Conservation (phyloP, 64 coral and sea anemone species). For the Actinia tenebrosa region DNA sequence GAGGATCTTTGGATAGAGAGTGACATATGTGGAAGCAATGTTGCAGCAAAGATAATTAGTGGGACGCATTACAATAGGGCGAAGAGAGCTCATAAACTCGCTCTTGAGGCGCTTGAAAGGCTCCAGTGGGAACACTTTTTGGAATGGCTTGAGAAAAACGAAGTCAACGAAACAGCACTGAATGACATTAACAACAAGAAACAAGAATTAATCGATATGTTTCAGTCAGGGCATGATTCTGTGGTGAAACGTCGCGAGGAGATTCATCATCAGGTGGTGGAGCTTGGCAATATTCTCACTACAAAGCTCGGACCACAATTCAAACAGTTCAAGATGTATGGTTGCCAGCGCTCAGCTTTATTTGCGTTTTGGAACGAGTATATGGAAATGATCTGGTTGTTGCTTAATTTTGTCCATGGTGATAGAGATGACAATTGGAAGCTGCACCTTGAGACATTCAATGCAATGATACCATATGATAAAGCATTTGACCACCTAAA, state of each 20-base stretch:
- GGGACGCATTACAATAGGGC: slow-evolving; percentile 35
- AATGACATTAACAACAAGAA: not conserved
- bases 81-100: slow-evolving; percentile 22
- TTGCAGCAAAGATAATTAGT: slow-evolving; percentile 31
- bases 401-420: slow-evolving; percentile 43
- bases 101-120: slow-evolving; percentile 26
- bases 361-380: slow-evolving; percentile 46
- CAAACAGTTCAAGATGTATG: not conserved
- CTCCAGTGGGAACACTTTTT: slow-evolving; percentile 31
- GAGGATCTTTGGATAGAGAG: slow-evolving; percentile 42
- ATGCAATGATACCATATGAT: slow-evolving; percentile 46
- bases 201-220: not conserved
- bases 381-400: slow-evolving; percentile 42
- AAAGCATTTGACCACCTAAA: slow-evolving; percentile 46
- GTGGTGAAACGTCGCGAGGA: not conserved
- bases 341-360: not conserved
- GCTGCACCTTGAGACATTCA: slow-evolving; percentile 33
- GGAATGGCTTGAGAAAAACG: slow-evolving; percentile 19
- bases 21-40: slow-evolving; percentile 17
- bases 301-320: not conserved
- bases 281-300: not conserved
- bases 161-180: not conserved
- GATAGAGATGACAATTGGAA: slow-evolving; percentile 42
- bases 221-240: not conserved
- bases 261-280: not conserved